These are phyloP conservation scores for Heliconius hermathena DNA, from an alignment of 1,140 invertebrate species.

Conservation along the genomic window DNA sequence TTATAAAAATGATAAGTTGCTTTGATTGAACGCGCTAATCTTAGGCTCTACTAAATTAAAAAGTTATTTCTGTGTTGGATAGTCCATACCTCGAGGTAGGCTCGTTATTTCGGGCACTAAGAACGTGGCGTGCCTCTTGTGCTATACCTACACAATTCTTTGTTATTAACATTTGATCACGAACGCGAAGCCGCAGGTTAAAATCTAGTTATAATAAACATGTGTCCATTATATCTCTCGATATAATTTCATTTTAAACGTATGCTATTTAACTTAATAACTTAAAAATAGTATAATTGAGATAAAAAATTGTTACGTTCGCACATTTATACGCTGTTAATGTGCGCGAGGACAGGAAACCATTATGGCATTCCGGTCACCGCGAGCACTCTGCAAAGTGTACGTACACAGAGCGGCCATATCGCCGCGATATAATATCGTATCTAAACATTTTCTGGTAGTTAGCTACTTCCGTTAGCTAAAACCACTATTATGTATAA, in stretches of 20 bases:
- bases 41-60: no score
- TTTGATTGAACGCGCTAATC: no score
- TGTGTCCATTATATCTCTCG: background rate
- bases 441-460: conserved; percentile 14
- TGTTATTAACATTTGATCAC: no score
- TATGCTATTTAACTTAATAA: background rate
- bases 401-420: background rate
- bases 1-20: no score
- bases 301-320: background rate
- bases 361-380: conserved; percentile 39
- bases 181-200: no score
- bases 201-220: no score
- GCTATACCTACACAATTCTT: no score
- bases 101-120: no score
- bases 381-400: conserved; percentile 12
- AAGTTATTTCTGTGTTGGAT: no score
- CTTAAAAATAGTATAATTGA: background rate
- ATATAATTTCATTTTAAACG: background rate
- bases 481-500: background rate
- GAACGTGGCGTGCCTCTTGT: no score
- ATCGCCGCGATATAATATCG: conserved; percentile 14
- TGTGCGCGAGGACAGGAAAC: conserved; percentile 41
- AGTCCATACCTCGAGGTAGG: no score
- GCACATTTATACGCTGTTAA: background rate
- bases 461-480: conserved; percentile 1